A percentile compares a stretch with the other conserved stretches of the same genome.
phyloP scores from a whole-genome alignment of 2,113 vertebrate genomes.

The Forbesichthys agassizii region DNA sequence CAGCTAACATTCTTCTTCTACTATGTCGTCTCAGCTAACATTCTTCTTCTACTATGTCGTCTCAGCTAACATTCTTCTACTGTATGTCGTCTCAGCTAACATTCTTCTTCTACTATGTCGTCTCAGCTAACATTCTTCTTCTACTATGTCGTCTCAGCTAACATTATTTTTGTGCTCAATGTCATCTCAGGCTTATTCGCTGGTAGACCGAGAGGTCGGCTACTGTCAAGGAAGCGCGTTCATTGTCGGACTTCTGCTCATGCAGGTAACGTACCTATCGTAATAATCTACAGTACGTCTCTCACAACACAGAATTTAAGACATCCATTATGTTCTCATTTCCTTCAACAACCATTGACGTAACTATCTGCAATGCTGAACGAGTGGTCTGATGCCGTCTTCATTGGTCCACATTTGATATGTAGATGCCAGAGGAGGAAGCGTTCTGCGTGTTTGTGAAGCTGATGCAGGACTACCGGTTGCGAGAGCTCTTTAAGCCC shows the following conservation, averaged over 20 bases:
- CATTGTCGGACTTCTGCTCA: slow-evolving; percentile 96
- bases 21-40: too few relatives aligned
- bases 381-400: not conserved
- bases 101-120: too few relatives aligned
- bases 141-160: not conserved
- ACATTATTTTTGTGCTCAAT: slow-evolving; percentile 31
- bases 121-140: too few relatives aligned
- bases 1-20: too few relatives aligned
- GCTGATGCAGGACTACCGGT: slow-evolving; percentile 98
- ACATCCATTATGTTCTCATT: too few relatives aligned
- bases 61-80: too few relatives aligned
- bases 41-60: too few relatives aligned
- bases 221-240: slow-evolving; percentile 99
- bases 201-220: slow-evolving; percentile 97
- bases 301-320: not conserved
- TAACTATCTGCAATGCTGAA: not conserved
- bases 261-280: slow-evolving; percentile 85
- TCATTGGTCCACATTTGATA: not conserved
- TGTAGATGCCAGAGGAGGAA: slow-evolving; percentile 97
- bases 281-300: not conserved
- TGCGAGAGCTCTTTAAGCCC: slow-evolving; percentile 98
- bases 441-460: slow-evolving; percentile 99
- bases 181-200: slow-evolving; percentile 89
- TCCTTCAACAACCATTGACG: not conserved
- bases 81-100: too few relatives aligned